Conservation (phyloP, 2,797 vertebrate genomes). For the Pteronotus mesoamericanus region DNA sequence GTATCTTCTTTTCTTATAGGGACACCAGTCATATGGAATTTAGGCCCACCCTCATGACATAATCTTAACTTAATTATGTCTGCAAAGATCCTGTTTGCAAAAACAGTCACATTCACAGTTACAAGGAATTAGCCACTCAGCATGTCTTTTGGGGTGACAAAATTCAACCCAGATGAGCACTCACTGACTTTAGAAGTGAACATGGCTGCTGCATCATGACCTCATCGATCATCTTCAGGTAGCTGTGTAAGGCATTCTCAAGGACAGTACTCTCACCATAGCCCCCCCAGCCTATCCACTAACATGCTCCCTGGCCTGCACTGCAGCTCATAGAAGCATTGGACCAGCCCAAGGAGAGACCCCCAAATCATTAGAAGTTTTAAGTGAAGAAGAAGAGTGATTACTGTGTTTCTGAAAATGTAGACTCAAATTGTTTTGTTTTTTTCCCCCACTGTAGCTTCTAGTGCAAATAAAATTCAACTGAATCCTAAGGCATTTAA, state of each 20-base stretch:
- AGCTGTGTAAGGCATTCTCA: accelerated
- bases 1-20: background rate
- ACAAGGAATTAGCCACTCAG: background rate
- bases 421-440: background rate
- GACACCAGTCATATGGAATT: background rate
- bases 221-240: accelerated
- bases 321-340: accelerated
- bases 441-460: background rate
- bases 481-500: background rate
- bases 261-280: background rate
- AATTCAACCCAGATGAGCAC: background rate
- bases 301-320: accelerated
- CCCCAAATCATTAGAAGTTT: background rate
- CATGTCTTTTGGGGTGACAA: background rate
- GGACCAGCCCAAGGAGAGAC: too few species aligned
- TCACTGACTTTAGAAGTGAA: background rate
- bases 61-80: too few species aligned
- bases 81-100: background rate
- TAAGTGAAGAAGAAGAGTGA: background rate
- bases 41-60: too few species aligned
- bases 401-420: background rate
- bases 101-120: accelerated
- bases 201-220: accelerated
- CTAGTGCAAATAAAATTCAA: background rate
- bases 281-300: accelerated